Conservation (phyloP, 2,888 invertebrate genomes). For the Cotesia congregata region DNA sequence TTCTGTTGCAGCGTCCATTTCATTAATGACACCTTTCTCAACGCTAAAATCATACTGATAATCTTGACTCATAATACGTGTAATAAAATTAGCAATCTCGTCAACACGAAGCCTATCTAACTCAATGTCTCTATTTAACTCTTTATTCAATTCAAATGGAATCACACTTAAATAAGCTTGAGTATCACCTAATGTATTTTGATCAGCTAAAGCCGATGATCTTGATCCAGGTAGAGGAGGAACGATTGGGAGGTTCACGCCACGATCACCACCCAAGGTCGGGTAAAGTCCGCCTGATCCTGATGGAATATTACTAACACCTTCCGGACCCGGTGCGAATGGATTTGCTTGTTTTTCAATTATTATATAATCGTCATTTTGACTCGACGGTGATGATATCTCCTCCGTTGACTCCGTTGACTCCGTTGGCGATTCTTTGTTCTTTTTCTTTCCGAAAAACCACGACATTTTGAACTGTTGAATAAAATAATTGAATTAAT, state of each 20-base stretch:
- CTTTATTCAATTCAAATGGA: constrained; percentile 73
- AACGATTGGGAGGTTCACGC: constrained; percentile 41
- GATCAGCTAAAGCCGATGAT: constrained; percentile 40
- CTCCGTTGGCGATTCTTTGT: constrained; percentile 61
- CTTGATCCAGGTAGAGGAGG: constrained; percentile 43
- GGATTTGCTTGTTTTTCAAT: constrained; percentile 53
- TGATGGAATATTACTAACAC: constrained; percentile 33
- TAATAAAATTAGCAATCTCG: constrained; percentile 73
- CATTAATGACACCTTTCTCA: constrained; percentile 74
- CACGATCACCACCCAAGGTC: constrained; percentile 42
- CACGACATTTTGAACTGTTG: constrained; percentile 60
- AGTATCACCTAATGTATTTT: constrained; percentile 43
- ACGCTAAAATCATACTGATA: constrained; percentile 73
- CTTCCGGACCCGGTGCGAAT: constrained; percentile 38
- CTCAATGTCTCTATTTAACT: constrained; percentile 72
- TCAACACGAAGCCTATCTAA: constrained; percentile 70
- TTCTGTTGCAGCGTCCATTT: constrained; percentile 62
- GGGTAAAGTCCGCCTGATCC: constrained; percentile 57
- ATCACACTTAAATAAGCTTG: constrained; percentile 72
- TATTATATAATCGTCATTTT: constrained; percentile 58
- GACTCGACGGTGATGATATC: constrained; percentile 43
- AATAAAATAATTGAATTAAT: background rate
- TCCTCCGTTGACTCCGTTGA: constrained; percentile 59
- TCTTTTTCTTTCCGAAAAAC: constrained; percentile 67
- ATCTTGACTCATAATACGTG: constrained; percentile 70